Base-by-base conservation (phyloP, 1,140 invertebrate species). In the Solenopsis fugax region DNA sequence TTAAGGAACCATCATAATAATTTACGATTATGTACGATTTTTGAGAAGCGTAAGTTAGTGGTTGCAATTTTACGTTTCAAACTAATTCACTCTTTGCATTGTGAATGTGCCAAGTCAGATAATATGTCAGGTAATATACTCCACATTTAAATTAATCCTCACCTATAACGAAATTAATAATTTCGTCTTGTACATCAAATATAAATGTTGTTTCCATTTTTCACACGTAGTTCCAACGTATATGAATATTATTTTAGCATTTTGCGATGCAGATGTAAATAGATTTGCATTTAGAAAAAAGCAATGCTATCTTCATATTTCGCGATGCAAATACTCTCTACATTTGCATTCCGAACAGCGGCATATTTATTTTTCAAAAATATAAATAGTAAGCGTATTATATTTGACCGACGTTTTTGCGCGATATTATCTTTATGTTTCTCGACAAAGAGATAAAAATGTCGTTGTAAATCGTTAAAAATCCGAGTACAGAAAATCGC, bases 201-300 rank as follows among this genome's bases (percentile, higher is more conserved):
- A 41, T 41, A 56, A 71, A 54, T 13, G 10, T 6, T 6, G 34
- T 29, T 34, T 1, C 9, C 37, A 24, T 71, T 71, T 29, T 69
- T 84, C 13, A 50, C 73, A 81, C 34, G 10, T 50, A 37, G 13
- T n/a, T 37, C 21, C 13, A 41, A 60, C n/a, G 54, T 16, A 18
- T n/a, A 60, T 24, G 18, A 37, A 84, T 75, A 75, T 82, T 82
- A 75, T 84, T 75, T 71, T 34, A 71, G 54, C 24, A 13, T 58
- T 82, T 75, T 73, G 67, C 54, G 69, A 75, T 73, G 80, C 69
- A 73, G 80, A 82, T 82, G 54, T 60, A 82, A 82, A 82, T 54
- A 84, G 54, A 84, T 84, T 73, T 84, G 80, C 80, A 84, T 84
- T 84, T 84, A 84, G 69, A 75, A 84, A 73, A 60, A 75, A 41